Conservation (phyloP, 2,797 vertebrate genomes). For the Enteromius unitaeniatus region DNA sequence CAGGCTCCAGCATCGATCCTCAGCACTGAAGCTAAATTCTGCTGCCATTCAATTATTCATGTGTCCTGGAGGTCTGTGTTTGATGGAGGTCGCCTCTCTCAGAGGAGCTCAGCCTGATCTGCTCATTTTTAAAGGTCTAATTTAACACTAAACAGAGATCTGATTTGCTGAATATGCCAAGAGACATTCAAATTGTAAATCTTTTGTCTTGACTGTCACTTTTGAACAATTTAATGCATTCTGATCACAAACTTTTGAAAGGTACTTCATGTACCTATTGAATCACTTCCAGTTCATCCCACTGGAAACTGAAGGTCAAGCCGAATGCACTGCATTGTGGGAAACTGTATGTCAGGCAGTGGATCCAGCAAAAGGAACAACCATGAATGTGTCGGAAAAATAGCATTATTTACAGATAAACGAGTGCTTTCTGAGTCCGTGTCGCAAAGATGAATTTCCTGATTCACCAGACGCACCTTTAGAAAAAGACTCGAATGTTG, state of each 20-base stretch:
- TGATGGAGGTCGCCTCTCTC: not conserved
- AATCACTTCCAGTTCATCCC: not conserved
- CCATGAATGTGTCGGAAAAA: no score
- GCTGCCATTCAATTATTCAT: constrained; percentile 77
- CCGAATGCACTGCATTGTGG: not conserved
- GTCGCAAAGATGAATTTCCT: no score
- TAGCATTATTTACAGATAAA: no score
- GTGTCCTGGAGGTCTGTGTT: constrained; percentile 55
- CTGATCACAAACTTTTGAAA: not conserved
- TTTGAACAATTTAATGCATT: not conserved
- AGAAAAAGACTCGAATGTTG: no score
- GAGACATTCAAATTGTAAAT: no score
- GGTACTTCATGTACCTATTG: no score
- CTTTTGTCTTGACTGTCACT: no score
- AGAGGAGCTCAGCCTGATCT: not conserved
- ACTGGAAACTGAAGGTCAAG: not conserved
- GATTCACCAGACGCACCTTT: no score
- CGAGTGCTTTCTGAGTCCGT: no score
- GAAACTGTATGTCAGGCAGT: not conserved
- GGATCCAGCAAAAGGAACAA: not conserved
- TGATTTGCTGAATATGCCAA: not conserved
- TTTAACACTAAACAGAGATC: not conserved
- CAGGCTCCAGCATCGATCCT: constrained; percentile 72
- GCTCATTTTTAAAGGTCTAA: not conserved
- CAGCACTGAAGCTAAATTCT: constrained; percentile 70